Evolutionary conservation across 1,140 invertebrate species (phyloP).

Genomic region (Hestina assimilis): DNA sequence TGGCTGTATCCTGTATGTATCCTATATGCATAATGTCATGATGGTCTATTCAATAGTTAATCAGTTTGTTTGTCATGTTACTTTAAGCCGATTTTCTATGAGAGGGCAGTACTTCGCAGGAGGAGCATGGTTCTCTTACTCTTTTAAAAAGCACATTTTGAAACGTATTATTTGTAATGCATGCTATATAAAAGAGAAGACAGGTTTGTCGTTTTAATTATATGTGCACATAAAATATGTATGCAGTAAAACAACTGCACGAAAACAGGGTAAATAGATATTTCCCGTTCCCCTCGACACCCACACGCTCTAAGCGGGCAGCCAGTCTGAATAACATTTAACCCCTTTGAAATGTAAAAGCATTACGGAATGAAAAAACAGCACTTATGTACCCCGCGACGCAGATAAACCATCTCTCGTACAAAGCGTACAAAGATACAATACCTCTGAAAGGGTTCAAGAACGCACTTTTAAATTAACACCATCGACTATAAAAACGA

Average conservation of each 20-base stretch:
- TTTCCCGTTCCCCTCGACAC: conserved; percentile 60
- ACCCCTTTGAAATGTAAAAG: conserved; percentile 78
- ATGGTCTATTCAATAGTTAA: too few species aligned
- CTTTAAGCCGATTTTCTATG: too few species aligned
- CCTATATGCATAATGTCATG: too few species aligned
- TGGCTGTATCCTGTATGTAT: too few species aligned
- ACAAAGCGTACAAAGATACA: conserved; percentile 78
- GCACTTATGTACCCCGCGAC: conserved; percentile 76
- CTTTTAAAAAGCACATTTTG: too few species aligned
- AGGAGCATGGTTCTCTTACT: too few species aligned
- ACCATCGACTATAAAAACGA: conserved; percentile 42
- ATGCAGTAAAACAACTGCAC: conserved; percentile 5
- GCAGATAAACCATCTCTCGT: conserved; percentile 76
- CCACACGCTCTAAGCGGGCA: conserved; percentile 71
- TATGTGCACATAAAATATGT: not conserved
- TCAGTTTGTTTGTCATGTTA: too few species aligned
- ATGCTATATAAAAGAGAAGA: too few species aligned
- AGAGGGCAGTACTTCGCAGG: too few species aligned
- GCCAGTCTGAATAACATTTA: conserved; percentile 75
- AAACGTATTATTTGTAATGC: too few species aligned
- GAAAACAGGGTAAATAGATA: conserved; percentile 37
- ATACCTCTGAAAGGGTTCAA: conserved; percentile 78
- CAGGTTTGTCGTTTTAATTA: not conserved
- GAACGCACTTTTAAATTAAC: conserved; percentile 78
- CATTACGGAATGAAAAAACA: conserved; percentile 79